Evolutionary conservation across 2,888 invertebrate genomes (phyloP), one percentile per base, ranked within the genome.

Genomic region (Polymixis lichenea): DNA sequence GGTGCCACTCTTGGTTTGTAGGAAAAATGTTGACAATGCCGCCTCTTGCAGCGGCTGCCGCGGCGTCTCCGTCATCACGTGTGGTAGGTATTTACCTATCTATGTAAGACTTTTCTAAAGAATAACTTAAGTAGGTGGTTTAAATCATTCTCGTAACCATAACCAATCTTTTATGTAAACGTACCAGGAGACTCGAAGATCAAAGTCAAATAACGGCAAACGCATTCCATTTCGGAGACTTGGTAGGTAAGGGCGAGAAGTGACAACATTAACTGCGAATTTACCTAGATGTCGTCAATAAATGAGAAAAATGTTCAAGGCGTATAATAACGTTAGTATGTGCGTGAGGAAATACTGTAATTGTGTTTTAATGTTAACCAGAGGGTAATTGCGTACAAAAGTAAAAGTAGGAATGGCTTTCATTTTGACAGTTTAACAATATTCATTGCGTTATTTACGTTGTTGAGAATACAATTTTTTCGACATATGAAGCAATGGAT

Each of bases 121-220:
- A 65, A 19, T 46, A 7, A 19, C 32, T 32, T 17, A n/a, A 38
- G 15, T 22, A 61, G n/a, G 8, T 61, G 32, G 32, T 2, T 62
- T 17, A 38, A 2, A 43, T 62, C 46, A 25, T 17, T 32, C 25
- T 56, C 46, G n/a, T 49, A 38, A 65, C 72, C 43, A 17, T 65
- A 22, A 22, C 25, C 22, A 77, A 28, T 56, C 0, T 78, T 49
- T 38, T 15, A 56, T 38, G 56, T 66, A 38, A 66, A 38, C n/a
- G 7, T 43, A 51, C 6, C 11, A 51, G 11, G 38, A 49, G 13
- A 78, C 11, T 22, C n/a, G 13, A 25, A 28, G 51, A 76, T 79
- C 70, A 79, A 76, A 69, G 51, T 53, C 6, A 38, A 76, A 80
- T 60, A 76, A 46, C 25, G 3, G 32, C 6, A 32, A 60, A 53